Base-by-base conservation (phyloP, 1,140 invertebrate species). In the Macrotrachela quadricornifera region DNA sequence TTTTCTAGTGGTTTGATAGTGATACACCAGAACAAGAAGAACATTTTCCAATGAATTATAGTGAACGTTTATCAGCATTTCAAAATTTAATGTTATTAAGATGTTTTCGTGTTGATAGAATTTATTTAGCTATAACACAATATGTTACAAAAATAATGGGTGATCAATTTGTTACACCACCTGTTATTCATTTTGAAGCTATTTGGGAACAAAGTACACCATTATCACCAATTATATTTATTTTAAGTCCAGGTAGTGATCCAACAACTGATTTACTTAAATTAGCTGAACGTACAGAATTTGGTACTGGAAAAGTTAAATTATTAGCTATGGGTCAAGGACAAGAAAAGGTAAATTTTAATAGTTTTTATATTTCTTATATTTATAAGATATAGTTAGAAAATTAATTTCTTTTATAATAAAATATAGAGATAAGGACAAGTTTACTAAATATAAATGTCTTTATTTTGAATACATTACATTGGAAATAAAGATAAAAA, bases 261-360 rank as follows among this genome's bases (percentile, higher is more conserved):
- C 83, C 84, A 17, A 82, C 82, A 0, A 77, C 75, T 46, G 83
- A 88, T 63, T 64, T 91, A n/a, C 80, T 84, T 73, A 87, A 85
- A 68, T 63, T 88, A 17, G 83, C 81, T 0, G 81, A 85, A 46
- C 70, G 70, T 70, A 55, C 74, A 69, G 79, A 79, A 16, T 80
- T 77, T 59, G 77, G 77, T 1, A 76, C 75, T 44, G 78, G 76
- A 51, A 80, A 78, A 60, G 80, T 88, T 57, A 78, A 79, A 61
- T 81, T 82, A 62, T 71, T 88, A 11, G 87, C 84, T 0, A 74
- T 88, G 21, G 85, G 85, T 6, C 83, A 88, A 69, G 83, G 83
- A 0, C 85, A 88, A 69, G 84, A 87, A 63, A 75, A 77, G 63
- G 80, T 78, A 58, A 60, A 40, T 52, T 38, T n/a, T n/a, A n/a